A percentile compares a stretch with the other conserved stretches of the same genome.
These are phyloP conservation scores for Sarotherodon lohbergeri DNA, from an alignment of 2,113 vertebrate species.

Conservation along the genomic window DNA sequence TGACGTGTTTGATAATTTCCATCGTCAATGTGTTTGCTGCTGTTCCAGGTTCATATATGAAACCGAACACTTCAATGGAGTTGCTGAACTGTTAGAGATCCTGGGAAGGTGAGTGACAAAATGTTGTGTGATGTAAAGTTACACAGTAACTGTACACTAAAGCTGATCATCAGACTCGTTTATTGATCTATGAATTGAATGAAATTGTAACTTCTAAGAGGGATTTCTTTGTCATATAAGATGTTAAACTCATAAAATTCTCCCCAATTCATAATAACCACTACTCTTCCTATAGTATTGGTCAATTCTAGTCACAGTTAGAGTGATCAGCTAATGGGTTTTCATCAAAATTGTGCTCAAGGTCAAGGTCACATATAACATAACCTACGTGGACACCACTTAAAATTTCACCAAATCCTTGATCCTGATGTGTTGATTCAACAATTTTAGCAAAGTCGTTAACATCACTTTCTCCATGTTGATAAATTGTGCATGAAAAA, in stretches of 20 bases:
- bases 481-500: background rate
- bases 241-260: background rate
- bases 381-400: background rate
- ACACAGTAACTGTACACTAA: background rate
- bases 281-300: background rate
- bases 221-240: background rate
- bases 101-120: constrained; percentile 69
- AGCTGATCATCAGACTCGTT: background rate
- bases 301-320: background rate
- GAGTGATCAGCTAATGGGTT: background rate
- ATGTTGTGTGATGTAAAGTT: background rate
- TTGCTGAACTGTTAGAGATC: constrained; percentile 74
- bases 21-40: background rate
- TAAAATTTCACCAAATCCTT: background rate
- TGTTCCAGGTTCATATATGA: constrained; percentile 73
- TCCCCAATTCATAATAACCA: background rate
- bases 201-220: background rate
- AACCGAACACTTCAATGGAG: constrained; percentile 74
- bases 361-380: background rate
- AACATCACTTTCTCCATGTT: background rate
- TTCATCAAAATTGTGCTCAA: background rate
- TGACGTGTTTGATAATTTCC: background rate
- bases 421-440: background rate
- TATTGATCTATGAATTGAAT: background rate
- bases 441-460: background rate